Evolutionary conservation across 2,888 invertebrate genomes (phyloP).

Genomic region (Spialia ferax): DNA sequence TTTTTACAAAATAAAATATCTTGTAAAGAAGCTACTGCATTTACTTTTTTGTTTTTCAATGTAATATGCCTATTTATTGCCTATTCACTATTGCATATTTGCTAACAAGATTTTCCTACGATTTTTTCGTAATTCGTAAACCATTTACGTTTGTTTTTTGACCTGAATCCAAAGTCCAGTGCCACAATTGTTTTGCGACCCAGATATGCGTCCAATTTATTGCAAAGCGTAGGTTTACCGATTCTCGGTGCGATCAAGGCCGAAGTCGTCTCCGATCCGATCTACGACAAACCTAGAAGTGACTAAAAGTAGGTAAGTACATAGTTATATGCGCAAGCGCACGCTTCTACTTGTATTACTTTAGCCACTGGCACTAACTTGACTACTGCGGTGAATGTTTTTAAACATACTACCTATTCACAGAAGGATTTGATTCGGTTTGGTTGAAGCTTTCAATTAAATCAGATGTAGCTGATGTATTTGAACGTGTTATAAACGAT

Average conservation of each 20-base stretch:
- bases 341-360: not conserved
- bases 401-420: not conserved
- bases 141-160: constrained; percentile 8
- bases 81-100: not conserved
- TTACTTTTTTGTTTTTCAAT: too few relatives aligned
- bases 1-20: too few relatives aligned
- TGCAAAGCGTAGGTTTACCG: constrained; percentile 33
- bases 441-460: too few relatives aligned
- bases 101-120: not conserved
- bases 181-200: constrained; percentile 32
- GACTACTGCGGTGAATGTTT: not conserved
- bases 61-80: too few relatives aligned
- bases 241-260: constrained; percentile 29
- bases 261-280: constrained; percentile 1
- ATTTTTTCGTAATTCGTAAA: not conserved
- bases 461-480: too few relatives aligned
- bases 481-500: too few relatives aligned
- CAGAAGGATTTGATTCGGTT: not conserved
- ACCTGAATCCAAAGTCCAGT: constrained; percentile 22
- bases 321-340: too few relatives aligned
- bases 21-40: too few relatives aligned
- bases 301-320: not conserved
- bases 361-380: not conserved
- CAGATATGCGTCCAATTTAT: constrained; percentile 34
- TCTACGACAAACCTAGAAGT: not conserved